These are phyloP conservation scores for Lepus americanus DNA, from an alignment of 2,113 vertebrate species.

Conservation along the genomic window DNA sequence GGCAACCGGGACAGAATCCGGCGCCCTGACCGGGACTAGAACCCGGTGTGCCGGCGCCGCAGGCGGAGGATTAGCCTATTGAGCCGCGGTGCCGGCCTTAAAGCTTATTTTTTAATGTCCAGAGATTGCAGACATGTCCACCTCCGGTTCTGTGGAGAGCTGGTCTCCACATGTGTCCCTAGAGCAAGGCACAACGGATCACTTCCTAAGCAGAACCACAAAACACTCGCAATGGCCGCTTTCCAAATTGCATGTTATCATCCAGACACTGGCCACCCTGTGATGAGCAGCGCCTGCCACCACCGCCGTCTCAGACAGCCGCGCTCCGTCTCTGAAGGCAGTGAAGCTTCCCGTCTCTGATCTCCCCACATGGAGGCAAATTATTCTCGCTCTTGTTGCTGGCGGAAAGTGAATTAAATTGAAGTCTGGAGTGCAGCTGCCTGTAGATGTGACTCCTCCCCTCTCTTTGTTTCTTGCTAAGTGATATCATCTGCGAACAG, in stretches of 20 bases:
- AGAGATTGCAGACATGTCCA: background rate
- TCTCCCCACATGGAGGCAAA: slow-evolving; percentile 13
- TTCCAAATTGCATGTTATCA: background rate
- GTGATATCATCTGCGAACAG: background rate
- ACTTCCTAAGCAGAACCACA: background rate
- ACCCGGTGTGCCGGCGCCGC: no score
- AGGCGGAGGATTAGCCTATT: no score
- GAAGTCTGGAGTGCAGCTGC: background rate
- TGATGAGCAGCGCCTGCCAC: background rate
- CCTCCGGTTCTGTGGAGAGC: background rate
- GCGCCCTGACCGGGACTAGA: no score
- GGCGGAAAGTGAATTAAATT: slow-evolving; percentile 61
- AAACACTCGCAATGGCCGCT: background rate
- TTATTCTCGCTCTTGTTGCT: slow-evolving; percentile 46
- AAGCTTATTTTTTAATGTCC: slow-evolving; percentile 15
- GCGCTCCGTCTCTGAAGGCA: slow-evolving; percentile 33
- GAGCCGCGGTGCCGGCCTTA: no score
- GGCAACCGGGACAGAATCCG: no score
- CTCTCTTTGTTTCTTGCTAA: background rate
- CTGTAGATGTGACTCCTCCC: background rate
- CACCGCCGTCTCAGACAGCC: background rate
- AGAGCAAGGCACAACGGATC: background rate
- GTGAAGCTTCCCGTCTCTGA: slow-evolving; percentile 17
- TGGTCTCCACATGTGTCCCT: background rate
- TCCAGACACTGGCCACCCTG: background rate